A percentile compares a stretch with the other conserved stretches of the same genome.
Evolutionary conservation across 2,888 invertebrate species (phyloP).

Genomic region (Drosophila stalkeri): DNA sequence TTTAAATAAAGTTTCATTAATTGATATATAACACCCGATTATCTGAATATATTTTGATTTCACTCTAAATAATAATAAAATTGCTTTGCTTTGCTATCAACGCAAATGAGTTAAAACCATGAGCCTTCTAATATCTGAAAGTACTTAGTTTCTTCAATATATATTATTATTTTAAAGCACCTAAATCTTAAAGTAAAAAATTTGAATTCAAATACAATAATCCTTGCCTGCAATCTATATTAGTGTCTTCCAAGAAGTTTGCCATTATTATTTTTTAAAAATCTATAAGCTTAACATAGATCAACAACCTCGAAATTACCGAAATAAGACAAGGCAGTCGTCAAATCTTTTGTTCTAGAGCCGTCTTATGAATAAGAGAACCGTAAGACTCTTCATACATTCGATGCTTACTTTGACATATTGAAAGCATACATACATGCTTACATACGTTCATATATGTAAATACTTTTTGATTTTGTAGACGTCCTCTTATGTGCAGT

Average conservation of each 20-base stretch:
- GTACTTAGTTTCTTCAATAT: too few relatives aligned
- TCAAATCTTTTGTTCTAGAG: conserved; percentile 1
- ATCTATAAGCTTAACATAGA: background rate
- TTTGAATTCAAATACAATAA: background rate
- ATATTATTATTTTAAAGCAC: too few relatives aligned
- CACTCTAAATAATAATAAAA: too few relatives aligned
- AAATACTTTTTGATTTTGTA: conserved; percentile 5
- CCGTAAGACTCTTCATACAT: background rate
- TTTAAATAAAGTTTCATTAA: too few relatives aligned
- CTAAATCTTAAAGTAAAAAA: background rate
- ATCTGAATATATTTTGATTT: too few relatives aligned
- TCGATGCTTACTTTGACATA: background rate
- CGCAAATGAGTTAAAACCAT: too few relatives aligned
- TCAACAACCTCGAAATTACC: background rate
- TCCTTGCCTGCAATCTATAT: background rate
- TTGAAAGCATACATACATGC: background rate
- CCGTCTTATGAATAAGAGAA: background rate
- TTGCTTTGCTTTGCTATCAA: too few relatives aligned
- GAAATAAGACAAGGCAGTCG: background rate
- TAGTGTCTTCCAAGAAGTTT: background rate
- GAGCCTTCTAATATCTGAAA: too few relatives aligned
- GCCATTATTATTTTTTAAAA: background rate
- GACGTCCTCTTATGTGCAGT: conserved; percentile 7
- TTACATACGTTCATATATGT: background rate
- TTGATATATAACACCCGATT: too few relatives aligned